A percentile compares a stretch with the other conserved stretches of the same genome.
Conservation (phyloP, 2,888 invertebrate genomes). For the Xylophagus ater region DNA sequence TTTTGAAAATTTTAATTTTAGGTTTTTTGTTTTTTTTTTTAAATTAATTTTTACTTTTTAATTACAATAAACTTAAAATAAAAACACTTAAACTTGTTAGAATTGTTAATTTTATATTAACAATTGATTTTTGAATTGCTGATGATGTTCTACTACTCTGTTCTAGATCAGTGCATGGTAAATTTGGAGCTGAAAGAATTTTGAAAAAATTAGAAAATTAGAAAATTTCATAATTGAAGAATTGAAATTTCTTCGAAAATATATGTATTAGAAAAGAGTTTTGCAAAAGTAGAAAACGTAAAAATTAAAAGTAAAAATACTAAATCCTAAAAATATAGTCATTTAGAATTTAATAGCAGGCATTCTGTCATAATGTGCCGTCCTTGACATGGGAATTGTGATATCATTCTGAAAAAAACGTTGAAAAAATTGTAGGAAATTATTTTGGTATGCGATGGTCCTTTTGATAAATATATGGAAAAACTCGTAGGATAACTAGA, state of each 20-base stretch:
- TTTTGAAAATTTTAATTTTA: no score
- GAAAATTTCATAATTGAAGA: neutral
- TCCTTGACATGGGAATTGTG: no score
- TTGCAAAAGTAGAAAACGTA: no score
- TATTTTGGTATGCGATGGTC: no score
- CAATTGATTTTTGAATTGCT: conserved; percentile 5
- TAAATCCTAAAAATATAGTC: neutral
- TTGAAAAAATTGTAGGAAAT: no score
- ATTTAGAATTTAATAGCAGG: no score
- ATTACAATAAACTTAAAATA: conserved; percentile 7
- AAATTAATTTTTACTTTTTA: conserved; percentile 4
- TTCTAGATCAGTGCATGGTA: conserved; percentile 17
- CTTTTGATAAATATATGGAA: no score
- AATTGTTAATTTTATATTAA: conserved; percentile 6
- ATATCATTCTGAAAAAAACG: no score
- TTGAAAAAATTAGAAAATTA: conserved; percentile 2
- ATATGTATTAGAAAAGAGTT: no score
- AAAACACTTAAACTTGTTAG: conserved; percentile 6
- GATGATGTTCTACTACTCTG: conserved; percentile 17
- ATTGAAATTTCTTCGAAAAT: neutral
- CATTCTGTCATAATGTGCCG: no score
- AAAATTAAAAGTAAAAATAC: neutral
- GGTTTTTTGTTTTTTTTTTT: conserved; percentile 3
- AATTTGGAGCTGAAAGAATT: conserved; percentile 15
- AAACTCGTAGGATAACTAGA: no score